Base-by-base conservation (phyloP, 2,797 vertebrate species). In the Setipinna tenuifilis region DNA sequence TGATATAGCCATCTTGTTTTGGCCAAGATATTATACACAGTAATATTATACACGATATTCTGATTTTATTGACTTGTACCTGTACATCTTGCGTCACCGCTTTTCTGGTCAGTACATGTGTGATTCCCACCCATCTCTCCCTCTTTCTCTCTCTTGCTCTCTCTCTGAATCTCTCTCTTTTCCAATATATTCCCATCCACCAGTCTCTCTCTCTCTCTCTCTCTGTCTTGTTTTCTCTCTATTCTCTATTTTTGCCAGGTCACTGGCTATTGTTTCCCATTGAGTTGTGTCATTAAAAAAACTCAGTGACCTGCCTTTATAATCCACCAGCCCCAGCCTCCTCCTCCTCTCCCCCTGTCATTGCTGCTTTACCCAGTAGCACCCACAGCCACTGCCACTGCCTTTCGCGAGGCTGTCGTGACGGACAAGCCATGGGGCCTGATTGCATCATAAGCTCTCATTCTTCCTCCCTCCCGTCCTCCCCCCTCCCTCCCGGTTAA, bases 371-470 rank as follows among this genome's bases (percentile, higher is more conserved):
- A 54, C 50, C 0, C 50, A 54, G 14, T 54, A 14, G 50, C 50
- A 54, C 50, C 50, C 50, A 71, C 17, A 31, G 46, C 83, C 50
- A 44, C 86, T 68, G 75, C 83, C 61, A 19, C 61, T 81, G 81
- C 89, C 84, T 88, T 88, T 86, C 89, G 87, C 87, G 85, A 83
- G 88, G 87, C 88, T 89, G 88, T 86, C 87, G 90, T 93, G 92
- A 93, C 92, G 92, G 90, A 94, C 91, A 91, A 88, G 91, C 86
- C 90, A 54, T 83, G 71, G 68, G 35, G 71, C 88, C 88, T 91
- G 93, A 93, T 95, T 95, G 93, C 94, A 94, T 95, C 93, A 94
- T 95, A 95, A 96, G 89, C 94, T 93, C 65, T 62, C 84, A 84
- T 90, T 41, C 35, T 54, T 7, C 50, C 50, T 54, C 50, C 50